Conservation (phyloP, 2,797 vertebrate genomes). For the Tauraco hartlaubi region DNA sequence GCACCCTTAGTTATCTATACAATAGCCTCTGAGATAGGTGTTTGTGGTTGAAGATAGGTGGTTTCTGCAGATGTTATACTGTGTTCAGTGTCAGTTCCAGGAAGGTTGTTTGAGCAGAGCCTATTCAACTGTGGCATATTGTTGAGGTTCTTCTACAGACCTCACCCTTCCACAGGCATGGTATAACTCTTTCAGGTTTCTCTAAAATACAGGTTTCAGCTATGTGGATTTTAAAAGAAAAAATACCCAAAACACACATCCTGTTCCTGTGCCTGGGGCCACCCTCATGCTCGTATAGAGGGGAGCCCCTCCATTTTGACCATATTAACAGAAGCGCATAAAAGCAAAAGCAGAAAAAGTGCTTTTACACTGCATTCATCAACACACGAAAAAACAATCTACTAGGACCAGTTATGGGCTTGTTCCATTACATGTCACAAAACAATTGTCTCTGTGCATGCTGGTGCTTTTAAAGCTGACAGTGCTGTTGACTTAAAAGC, state of each 20-base stretch:
- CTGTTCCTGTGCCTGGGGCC: not conserved
- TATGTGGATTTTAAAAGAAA: not conserved
- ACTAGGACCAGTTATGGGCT: not conserved
- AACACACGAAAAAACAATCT: not conserved
- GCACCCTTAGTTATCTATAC: not conserved
- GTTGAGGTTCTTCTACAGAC: not conserved
- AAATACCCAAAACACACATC: not conserved
- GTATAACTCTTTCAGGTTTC: not conserved
- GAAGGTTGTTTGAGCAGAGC: not conserved
- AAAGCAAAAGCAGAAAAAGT: constrained; percentile 12
- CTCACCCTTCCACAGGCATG: not conserved
- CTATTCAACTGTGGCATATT: not conserved
- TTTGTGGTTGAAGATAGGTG: not conserved
- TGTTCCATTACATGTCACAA: not conserved
- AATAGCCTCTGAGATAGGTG: not conserved
- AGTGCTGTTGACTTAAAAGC: constrained; percentile 8
- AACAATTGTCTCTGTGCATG: constrained; percentile 10
- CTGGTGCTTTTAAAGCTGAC: constrained; percentile 14
- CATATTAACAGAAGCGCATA: not conserved
- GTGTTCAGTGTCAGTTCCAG: not conserved
- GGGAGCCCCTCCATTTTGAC: not conserved
- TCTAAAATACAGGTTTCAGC: not conserved
- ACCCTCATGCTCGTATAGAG: not conserved
- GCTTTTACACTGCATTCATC: constrained; percentile 1
- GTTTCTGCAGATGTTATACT: not conserved